Conservation (phyloP, 2,797 vertebrate genomes). For the Tapirus indicus region DNA sequence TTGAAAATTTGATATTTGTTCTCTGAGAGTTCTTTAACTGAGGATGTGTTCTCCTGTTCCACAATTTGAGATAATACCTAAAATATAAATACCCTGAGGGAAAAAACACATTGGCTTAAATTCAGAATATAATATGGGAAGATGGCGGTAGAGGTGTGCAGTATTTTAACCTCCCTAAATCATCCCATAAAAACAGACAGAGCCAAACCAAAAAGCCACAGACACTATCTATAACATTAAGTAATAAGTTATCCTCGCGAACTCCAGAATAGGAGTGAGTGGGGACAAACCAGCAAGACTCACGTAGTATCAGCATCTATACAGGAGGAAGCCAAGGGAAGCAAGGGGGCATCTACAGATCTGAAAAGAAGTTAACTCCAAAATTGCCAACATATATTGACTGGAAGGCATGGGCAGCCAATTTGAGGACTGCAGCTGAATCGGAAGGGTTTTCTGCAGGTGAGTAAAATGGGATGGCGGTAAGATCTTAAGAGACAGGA, state of each 20-base stretch:
- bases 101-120: neutral
- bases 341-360: neutral
- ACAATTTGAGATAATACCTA: neutral
- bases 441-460: neutral
- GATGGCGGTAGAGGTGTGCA: neutral
- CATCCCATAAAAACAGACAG: neutral
- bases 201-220: neutral
- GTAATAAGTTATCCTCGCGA: neutral
- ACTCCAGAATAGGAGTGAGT: neutral
- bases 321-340: neutral
- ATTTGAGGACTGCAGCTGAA: neutral
- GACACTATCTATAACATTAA: neutral
- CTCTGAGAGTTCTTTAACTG: neutral
- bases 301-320: neutral
- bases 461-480: neutral
- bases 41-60: neutral
- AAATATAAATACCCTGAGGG: neutral
- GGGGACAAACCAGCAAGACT: neutral
- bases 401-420: neutral
- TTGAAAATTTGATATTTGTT: neutral
- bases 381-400: neutral
- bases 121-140: slow-evolving; percentile 30
- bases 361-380: neutral
- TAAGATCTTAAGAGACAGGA: neutral
- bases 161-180: slow-evolving; percentile 4